A percentile compares a stretch with the other conserved stretches of the same genome.
Evolutionary conservation across 2,797 vertebrate genomes (phyloP).

Genomic region (Pangasius sanitwongsei): DNA sequence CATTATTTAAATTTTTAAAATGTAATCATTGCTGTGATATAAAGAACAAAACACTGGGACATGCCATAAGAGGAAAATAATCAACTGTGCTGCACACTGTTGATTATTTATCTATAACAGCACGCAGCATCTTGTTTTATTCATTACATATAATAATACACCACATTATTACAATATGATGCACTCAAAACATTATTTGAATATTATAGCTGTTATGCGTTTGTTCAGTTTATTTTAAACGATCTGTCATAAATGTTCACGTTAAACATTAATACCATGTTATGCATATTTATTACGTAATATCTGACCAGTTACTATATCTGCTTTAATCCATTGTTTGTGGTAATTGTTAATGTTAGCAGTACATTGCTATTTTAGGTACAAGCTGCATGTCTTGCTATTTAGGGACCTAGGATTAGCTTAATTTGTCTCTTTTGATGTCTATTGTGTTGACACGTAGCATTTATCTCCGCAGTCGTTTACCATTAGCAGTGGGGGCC

Average conservation of each 20-base stretch:
- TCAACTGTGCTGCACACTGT: not conserved
- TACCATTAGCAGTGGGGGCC: not conserved
- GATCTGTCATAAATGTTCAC: not conserved
- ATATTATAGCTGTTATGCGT: not conserved
- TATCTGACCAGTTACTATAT: not conserved
- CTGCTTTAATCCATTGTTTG: not conserved
- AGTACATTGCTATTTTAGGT: slow-evolving; percentile 17
- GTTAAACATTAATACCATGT: not conserved
- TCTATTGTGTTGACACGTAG: not conserved
- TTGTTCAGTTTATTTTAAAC: not conserved
- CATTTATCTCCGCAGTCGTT: slow-evolving; percentile 21
- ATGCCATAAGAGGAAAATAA: not conserved
- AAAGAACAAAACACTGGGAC: not conserved
- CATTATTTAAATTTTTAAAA: too few relatives aligned
- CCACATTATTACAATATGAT: too few relatives aligned
- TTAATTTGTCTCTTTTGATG: slow-evolving; percentile 20
- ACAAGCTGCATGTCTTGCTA: slow-evolving; percentile 9
- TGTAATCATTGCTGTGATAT: not conserved
- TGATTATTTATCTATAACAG: not conserved
- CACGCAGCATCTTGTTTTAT: too few relatives aligned
- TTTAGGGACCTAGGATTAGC: slow-evolving; percentile 25
- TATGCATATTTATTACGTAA: not conserved
- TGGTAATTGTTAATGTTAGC: slow-evolving; percentile 15
- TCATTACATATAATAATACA: too few relatives aligned
- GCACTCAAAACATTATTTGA: not conserved